These are phyloP conservation scores for Iselma pallidipennis DNA, from an alignment of 2,888 invertebrate genomes.

Conservation along the genomic window DNA sequence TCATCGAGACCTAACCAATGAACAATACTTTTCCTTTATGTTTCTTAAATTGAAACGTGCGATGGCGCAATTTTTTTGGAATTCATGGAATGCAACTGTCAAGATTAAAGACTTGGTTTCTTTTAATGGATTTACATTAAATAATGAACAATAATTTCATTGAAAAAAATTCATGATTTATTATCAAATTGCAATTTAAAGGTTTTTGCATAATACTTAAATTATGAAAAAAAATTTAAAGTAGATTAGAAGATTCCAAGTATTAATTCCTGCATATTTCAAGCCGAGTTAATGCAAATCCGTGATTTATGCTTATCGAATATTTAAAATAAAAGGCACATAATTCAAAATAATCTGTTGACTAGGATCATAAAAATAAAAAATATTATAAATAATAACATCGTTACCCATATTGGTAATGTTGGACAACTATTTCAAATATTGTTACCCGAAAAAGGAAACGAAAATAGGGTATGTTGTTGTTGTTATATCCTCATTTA, in stretches of 20 bases:
- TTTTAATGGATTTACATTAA: constrained; percentile 2
- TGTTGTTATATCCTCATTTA: too few species aligned
- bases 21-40: not conserved
- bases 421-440: too few species aligned
- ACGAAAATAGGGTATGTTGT: too few species aligned
- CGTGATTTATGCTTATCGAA: not conserved
- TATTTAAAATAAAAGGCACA: not conserved
- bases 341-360: not conserved
- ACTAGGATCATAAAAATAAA: not conserved
- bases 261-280: not conserved
- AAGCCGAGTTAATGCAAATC: not conserved
- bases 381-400: not conserved
- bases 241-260: not conserved
- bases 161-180: too few species aligned
- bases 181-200: too few species aligned
- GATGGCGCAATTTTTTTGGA: constrained; percentile 9
- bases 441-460: not conserved
- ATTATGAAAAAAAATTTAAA: not conserved
- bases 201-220: not conserved
- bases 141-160: too few species aligned
- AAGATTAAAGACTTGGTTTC: constrained; percentile 5
- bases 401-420: not conserved
- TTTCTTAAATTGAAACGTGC: not conserved
- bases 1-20: not conserved
- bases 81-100: constrained; percentile 4